Conservation (phyloP, 2,113 vertebrate species). For the Picathartes gymnocephalus region DNA sequence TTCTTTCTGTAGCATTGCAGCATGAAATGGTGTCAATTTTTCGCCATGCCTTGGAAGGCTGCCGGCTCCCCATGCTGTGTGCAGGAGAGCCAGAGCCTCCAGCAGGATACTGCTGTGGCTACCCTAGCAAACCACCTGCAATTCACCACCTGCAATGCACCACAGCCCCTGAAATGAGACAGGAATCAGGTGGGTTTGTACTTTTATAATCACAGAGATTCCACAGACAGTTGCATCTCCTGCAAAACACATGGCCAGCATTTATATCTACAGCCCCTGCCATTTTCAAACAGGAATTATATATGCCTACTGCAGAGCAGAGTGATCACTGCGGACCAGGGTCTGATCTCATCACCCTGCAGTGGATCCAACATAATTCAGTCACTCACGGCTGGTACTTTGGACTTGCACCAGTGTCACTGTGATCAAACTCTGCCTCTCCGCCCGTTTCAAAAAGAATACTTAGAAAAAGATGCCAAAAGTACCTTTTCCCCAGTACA, state of each 20-base stretch:
- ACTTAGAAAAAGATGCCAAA: not conserved
- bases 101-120: not conserved
- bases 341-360: constrained; percentile 31
- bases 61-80: not conserved
- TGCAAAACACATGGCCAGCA: not conserved
- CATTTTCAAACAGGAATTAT: not conserved
- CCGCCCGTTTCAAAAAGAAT: not conserved
- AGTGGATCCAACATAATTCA: constrained; percentile 4
- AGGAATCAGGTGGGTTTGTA: not conserved
- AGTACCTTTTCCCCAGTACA: not conserved
- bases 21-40: not conserved
- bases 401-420: not conserved
- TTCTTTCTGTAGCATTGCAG: not conserved
- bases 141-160: not conserved
- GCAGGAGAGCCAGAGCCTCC: not conserved
- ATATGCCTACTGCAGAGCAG: not conserved
- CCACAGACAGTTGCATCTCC: not conserved
- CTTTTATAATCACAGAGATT: not conserved
- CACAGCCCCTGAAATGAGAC: not conserved
- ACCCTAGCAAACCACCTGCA: not conserved
- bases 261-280: not conserved
- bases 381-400: not conserved
- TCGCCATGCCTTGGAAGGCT: not conserved
- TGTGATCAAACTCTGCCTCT: not conserved
- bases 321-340: not conserved